These are phyloP conservation scores for Sebastes hubbsi DNA, from an alignment of 2,797 vertebrate species.

Conservation along the genomic window DNA sequence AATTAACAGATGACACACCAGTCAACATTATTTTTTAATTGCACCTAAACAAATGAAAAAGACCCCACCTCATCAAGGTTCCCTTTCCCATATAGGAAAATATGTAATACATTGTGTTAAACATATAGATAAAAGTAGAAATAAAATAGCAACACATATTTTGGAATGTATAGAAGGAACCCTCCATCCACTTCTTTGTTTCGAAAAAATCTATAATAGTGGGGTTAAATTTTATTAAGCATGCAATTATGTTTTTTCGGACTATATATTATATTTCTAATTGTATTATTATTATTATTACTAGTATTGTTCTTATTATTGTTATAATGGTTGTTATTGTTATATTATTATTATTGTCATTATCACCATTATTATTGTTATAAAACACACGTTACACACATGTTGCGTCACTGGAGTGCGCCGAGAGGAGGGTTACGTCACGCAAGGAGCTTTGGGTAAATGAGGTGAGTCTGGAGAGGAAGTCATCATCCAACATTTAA, in stretches of 20 bases:
- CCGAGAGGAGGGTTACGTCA: constrained; percentile 6
- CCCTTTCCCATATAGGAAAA: background rate
- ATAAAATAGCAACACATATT: too few species aligned
- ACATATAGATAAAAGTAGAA: background rate
- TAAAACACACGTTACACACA: constrained; percentile 7
- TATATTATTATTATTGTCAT: too few species aligned
- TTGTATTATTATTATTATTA: too few species aligned
- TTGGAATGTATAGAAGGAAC: background rate
- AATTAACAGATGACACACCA: background rate
- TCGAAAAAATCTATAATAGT: background rate
- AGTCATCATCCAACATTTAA: constrained; percentile 41
- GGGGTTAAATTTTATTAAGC: background rate
- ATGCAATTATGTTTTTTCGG: background rate
- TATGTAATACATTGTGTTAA: background rate
- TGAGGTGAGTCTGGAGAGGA: constrained; percentile 41
- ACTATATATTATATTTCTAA: background rate
- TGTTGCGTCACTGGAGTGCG: constrained; percentile 75
- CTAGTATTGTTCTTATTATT: too few species aligned
- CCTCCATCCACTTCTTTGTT: background rate
- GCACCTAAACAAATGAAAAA: background rate
- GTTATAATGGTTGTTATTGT: background rate
- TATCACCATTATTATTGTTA: background rate
- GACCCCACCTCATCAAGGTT: background rate
- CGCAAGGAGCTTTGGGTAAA: constrained; percentile 35
- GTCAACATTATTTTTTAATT: background rate